Evolutionary conservation across 2,113 vertebrate genomes (phyloP).

Genomic region (Picathartes gymnocephalus): DNA sequence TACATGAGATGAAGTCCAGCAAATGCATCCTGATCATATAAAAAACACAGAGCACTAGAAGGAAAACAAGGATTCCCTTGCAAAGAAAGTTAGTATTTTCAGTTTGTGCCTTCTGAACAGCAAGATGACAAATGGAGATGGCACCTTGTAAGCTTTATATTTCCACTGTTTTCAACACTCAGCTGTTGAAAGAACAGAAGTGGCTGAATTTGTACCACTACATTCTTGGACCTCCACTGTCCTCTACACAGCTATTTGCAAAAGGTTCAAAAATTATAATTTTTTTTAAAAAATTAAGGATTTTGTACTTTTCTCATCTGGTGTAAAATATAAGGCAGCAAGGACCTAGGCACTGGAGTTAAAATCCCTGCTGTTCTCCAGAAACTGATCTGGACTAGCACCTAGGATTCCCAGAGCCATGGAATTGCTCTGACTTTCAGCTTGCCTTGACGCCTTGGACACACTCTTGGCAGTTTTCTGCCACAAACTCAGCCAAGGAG

Average conservation of each 20-base stretch:
- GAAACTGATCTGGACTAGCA: neutral
- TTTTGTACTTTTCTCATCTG: neutral
- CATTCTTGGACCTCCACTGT: neutral
- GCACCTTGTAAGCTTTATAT: neutral
- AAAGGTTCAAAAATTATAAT: neutral
- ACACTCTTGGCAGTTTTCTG: neutral
- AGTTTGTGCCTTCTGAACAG: neutral
- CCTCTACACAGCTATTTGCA: neutral
- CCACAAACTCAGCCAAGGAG: neutral
- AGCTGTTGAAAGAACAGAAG: neutral
- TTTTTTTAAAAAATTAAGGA: neutral
- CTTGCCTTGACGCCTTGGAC: accelerated
- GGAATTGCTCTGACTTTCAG: neutral
- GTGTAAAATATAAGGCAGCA: neutral
- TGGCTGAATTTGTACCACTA: neutral
- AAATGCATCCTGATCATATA: neutral
- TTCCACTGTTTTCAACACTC: neutral
- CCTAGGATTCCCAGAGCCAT: neutral
- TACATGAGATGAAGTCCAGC: neutral
- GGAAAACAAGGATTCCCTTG: neutral
- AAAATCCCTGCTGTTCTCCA: neutral
- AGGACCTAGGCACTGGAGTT: neutral
- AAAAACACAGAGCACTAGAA: neutral
- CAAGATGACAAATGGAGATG: neutral
- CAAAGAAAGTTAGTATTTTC: neutral